Evolutionary conservation across 1,140 invertebrate genomes (phyloP).

Genomic region (Leptinotarsa undecemlineata): DNA sequence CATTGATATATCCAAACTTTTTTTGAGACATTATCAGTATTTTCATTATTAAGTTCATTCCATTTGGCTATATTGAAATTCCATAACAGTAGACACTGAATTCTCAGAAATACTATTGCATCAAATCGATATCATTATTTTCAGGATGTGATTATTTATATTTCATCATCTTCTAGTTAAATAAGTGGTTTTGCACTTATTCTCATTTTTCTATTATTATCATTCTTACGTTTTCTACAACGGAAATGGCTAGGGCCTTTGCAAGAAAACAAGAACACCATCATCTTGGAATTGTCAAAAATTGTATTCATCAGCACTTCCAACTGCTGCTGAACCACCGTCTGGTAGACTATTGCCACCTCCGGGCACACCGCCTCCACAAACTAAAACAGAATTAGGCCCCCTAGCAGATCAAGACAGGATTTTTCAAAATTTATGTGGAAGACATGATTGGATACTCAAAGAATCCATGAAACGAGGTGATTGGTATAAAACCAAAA

Average conservation of each 20-base stretch:
- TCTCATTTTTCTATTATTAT: too few species aligned
- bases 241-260: slow-evolving; percentile 7
- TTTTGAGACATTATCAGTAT: too few species aligned
- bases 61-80: too few species aligned
- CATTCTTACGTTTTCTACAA: background rate
- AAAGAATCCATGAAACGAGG: slow-evolving; percentile 91
- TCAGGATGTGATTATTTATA: too few species aligned
- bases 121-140: too few species aligned
- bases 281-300: slow-evolving; percentile 55
- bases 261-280: slow-evolving; percentile 34
- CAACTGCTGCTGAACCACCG: too few species aligned
- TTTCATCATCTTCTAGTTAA: too few species aligned
- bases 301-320: slow-evolving; percentile 42
- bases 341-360: slow-evolving; percentile 38
- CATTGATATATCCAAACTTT: too few species aligned
- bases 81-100: too few species aligned
- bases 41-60: too few species aligned
- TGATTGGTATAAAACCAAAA: slow-evolving; percentile 99
- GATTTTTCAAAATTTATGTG: slow-evolving; percentile 98
- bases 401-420: slow-evolving; percentile 90
- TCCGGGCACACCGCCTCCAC: slow-evolving; percentile 59
- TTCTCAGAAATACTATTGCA: too few species aligned
- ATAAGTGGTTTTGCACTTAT: too few species aligned
- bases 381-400: slow-evolving; percentile 69
- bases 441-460: slow-evolving; percentile 94